Conservation (phyloP, 2,113 vertebrate genomes). For the Gadus chalcogrammus region DNA sequence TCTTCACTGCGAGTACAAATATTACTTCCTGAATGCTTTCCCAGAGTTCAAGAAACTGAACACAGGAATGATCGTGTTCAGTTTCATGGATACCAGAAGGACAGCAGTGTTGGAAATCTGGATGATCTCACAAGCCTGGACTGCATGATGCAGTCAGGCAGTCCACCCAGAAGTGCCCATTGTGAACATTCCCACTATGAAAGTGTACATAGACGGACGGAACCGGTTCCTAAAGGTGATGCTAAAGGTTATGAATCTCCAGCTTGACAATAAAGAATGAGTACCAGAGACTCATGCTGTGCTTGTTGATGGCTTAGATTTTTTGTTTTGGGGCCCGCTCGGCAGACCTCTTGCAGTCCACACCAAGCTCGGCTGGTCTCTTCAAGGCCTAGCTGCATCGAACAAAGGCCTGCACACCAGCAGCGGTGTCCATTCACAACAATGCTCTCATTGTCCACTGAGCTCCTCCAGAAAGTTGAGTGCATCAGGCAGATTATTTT, state of each 20-base stretch:
- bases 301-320: neutral
- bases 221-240: constrained; percentile 9
- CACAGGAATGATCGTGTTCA: neutral
- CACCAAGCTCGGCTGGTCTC: constrained; percentile 4
- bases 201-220: constrained; percentile 1
- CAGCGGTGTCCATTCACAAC: constrained; percentile 1
- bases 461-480: constrained; percentile 9
- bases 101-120: constrained; percentile 3
- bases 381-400: constrained; percentile 2
- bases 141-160: constrained; percentile 1
- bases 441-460: neutral
- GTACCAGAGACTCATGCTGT: constrained; percentile 5
- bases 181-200: neutral
- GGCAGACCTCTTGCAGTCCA: neutral
- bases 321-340: neutral
- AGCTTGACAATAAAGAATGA: constrained; percentile 2
- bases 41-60: constrained; percentile 16
- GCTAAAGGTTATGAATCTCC: constrained; percentile 20
- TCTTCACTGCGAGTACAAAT: constrained; percentile 9
- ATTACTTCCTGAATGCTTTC: constrained; percentile 6
- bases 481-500: neutral
- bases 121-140: constrained; percentile 9
- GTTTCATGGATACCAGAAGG: constrained; percentile 11
- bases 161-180: neutral
- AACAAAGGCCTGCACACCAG: neutral